Conservation (phyloP, 2,113 vertebrate genomes). For the Stomatorhinus ivindoensis region DNA sequence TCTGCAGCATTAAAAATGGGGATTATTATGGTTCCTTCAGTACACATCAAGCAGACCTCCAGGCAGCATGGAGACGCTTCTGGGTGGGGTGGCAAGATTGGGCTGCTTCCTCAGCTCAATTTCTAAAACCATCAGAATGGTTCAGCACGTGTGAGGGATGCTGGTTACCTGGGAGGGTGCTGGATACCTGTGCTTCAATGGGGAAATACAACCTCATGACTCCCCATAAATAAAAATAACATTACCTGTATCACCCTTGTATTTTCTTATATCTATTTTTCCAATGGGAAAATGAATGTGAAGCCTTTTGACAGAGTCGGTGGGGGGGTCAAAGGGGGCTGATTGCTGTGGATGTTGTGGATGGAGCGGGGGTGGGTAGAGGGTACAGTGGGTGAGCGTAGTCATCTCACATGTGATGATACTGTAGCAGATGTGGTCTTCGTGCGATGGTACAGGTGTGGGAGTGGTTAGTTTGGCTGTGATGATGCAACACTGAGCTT, state of each 20-base stretch:
- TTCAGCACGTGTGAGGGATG: too few species aligned
- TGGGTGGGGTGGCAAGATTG: constrained; percentile 48
- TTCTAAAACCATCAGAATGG: too few species aligned
- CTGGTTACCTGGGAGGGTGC: too few species aligned
- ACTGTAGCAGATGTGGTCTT: background rate
- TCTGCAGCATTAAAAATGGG: constrained; percentile 32
- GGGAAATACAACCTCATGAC: background rate
- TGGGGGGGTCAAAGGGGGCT: background rate
- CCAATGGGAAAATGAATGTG: background rate
- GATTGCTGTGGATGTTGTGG: background rate
- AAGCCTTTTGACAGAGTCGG: background rate
- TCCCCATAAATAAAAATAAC: background rate
- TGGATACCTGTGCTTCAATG: background rate
- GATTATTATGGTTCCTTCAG: constrained; percentile 26
- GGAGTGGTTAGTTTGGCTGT: background rate
- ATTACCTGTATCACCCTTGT: background rate
- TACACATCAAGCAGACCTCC: constrained; percentile 41
- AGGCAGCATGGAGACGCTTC: constrained; percentile 42
- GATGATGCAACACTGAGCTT: background rate
- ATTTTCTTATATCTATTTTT: background rate
- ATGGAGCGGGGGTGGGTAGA: background rate
- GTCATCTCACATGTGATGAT: background rate
- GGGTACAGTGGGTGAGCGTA: background rate
- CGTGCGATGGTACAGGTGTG: background rate
- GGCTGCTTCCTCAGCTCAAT: constrained; percentile 64